phyloP scores from a whole-genome alignment of 37 sponge, comb jelly and placozoan genomes.

The Corticium candelabrum region DNA sequence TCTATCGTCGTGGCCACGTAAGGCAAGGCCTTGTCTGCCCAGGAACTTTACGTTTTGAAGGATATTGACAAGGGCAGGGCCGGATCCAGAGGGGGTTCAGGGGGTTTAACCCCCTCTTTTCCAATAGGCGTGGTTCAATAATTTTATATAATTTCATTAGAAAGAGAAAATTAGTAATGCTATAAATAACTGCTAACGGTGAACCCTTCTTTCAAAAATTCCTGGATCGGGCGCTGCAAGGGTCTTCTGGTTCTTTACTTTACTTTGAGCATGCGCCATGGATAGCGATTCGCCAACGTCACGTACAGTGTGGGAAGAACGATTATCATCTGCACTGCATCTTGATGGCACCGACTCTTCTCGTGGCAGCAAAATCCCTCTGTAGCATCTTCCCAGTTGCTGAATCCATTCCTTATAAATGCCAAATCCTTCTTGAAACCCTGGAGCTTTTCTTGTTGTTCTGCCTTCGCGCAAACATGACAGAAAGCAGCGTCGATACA shows the following conservation, averaged over 20 bases:
- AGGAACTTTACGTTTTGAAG: conserved; percentile 1
- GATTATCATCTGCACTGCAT: conserved; percentile 27
- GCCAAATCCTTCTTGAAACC: not conserved
- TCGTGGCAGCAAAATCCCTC: not conserved
- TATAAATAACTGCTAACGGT: too few relatives aligned
- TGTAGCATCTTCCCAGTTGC: conserved; percentile 11
- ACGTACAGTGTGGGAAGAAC: not conserved
- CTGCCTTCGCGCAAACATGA: not conserved
- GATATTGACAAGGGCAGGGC: not conserved
- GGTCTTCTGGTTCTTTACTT: not conserved
- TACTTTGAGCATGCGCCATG: not conserved
- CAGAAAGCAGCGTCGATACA: not conserved
- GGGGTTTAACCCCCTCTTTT: too few relatives aligned
- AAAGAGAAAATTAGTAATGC: too few relatives aligned
- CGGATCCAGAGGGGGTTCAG: too few relatives aligned
- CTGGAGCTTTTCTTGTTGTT: not conserved
- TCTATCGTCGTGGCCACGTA: conserved; percentile 7
- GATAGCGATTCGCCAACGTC: not conserved
- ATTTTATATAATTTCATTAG: too few relatives aligned
- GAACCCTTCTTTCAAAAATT: too few relatives aligned
- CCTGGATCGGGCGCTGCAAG: too few relatives aligned
- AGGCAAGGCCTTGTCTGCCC: not conserved
- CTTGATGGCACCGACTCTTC: not conserved
- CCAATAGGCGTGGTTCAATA: too few relatives aligned
- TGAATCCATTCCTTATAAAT: conserved; percentile 7